Evolutionary conservation across 2,888 invertebrate species (phyloP).

Genomic region (Campaea margaritaria): DNA sequence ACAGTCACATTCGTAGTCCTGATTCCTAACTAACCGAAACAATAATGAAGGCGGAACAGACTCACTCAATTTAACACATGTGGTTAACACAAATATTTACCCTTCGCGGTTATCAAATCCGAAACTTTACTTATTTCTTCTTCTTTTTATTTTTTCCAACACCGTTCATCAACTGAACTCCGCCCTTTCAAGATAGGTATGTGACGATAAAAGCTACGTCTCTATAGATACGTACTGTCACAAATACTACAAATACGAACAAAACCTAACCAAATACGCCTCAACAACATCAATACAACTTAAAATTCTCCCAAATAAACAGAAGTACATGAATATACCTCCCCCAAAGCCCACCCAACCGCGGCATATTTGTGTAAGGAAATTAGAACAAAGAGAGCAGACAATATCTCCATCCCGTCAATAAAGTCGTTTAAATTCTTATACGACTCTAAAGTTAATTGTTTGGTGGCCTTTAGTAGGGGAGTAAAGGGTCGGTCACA

Average conservation of each 20-base stretch:
- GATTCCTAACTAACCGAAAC: too few species aligned
- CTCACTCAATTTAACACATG: too few species aligned
- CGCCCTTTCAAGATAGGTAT: too few species aligned
- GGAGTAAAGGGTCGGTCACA: slow-evolving; percentile 5
- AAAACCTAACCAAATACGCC: background rate
- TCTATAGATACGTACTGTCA: background rate
- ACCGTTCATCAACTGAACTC: too few species aligned
- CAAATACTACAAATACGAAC: background rate
- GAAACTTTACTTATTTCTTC: too few species aligned
- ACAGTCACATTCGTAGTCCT: too few species aligned
- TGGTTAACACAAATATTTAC: too few species aligned
- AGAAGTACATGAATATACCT: background rate
- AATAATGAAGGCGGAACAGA: too few species aligned
- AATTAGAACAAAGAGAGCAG: slow-evolving; percentile 36
- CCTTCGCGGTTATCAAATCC: too few species aligned
- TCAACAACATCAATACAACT: background rate
- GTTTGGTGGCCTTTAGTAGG: slow-evolving; percentile 35
- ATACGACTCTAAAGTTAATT: slow-evolving; percentile 41
- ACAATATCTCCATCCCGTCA: slow-evolving; percentile 38
- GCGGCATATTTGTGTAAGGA: slow-evolving; percentile 15
- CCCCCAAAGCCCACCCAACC: slow-evolving; percentile 1
- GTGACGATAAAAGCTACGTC: too few species aligned
- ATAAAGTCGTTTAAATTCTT: slow-evolving; percentile 39
- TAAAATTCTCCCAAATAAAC: slow-evolving; percentile 1
- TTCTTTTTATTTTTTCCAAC: too few species aligned